These are phyloP conservation scores for Thaleichthys pacificus DNA, from an alignment of 2,797 vertebrate genomes.

Conservation along the genomic window DNA sequence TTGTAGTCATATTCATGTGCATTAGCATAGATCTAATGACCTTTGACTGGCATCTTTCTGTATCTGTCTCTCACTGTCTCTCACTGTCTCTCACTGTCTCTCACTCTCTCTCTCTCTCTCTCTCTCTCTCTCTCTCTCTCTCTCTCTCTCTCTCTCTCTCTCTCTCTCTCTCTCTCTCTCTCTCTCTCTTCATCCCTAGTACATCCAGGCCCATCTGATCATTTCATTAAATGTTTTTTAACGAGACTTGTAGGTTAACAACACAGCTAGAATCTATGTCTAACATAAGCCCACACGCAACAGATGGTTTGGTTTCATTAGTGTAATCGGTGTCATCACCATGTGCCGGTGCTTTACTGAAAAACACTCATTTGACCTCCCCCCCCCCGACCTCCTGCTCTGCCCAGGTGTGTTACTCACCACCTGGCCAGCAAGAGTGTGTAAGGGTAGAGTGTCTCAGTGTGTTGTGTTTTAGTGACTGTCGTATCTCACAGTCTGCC, in stretches of 20 bases:
- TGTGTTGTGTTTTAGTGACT: background rate
- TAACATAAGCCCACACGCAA: too few species aligned
- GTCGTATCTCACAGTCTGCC: background rate
- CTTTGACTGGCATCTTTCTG: constrained; percentile 1
- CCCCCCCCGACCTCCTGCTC: background rate
- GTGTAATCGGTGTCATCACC: too few species aligned
- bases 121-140: background rate
- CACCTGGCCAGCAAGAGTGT: background rate
- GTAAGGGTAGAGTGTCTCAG: background rate
- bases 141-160: background rate
- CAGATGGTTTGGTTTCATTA: too few species aligned
- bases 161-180: background rate
- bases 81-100: background rate
- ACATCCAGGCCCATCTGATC: too few species aligned
- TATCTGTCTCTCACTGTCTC: background rate
- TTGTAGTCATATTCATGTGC: too few species aligned
- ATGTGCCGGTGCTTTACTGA: too few species aligned
- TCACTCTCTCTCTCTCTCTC: background rate
- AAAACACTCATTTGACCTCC: too few species aligned
- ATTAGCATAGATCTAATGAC: background rate
- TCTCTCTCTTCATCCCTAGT: background rate
- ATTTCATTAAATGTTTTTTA: too few species aligned
- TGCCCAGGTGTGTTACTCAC: background rate
- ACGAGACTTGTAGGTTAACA: background rate
- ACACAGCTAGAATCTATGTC: too few species aligned